These are phyloP conservation scores for Eupithecia pulchellata DNA, from an alignment of 2,888 invertebrate species.

Conservation along the genomic window DNA sequence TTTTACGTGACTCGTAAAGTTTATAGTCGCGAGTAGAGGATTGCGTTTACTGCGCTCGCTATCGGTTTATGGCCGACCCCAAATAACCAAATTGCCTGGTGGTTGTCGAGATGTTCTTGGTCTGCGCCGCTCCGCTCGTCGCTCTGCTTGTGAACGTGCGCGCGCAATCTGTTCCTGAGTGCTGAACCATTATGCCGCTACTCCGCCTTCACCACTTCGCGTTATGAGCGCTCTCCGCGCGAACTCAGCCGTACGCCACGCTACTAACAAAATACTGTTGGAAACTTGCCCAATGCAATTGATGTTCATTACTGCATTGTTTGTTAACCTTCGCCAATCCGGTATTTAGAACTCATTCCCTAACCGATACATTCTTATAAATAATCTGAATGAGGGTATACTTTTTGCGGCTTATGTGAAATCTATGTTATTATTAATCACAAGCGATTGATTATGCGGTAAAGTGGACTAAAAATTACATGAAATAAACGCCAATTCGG, in stretches of 20 bases:
- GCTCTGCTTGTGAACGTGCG: constrained; percentile 36
- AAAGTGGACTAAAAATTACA: constrained; percentile 58
- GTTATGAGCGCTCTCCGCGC: constrained; percentile 62
- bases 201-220: constrained; percentile 52
- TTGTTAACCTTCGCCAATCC: constrained; percentile 56
- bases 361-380: not conserved
- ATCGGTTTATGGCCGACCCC: constrained; percentile 84
- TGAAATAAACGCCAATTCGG: constrained; percentile 62
- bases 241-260: constrained; percentile 54
- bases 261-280: constrained; percentile 65
- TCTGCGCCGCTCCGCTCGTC: constrained; percentile 43
- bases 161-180: constrained; percentile 55
- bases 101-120: constrained; percentile 59
- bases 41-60: constrained; percentile 84
- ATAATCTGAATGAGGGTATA: not conserved
- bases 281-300: constrained; percentile 73
- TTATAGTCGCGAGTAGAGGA: constrained; percentile 85
- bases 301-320: constrained; percentile 67
- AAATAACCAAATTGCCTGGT: constrained; percentile 82
- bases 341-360: constrained; percentile 38
- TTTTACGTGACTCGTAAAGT: constrained; percentile 86
- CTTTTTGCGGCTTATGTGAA: not conserved
- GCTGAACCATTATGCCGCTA: constrained; percentile 60
- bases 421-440: constrained; percentile 12
- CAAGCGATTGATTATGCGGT: constrained; percentile 23